These are phyloP conservation scores for Carposina sasakii DNA, from an alignment of 1,140 invertebrate species.

Conservation along the genomic window DNA sequence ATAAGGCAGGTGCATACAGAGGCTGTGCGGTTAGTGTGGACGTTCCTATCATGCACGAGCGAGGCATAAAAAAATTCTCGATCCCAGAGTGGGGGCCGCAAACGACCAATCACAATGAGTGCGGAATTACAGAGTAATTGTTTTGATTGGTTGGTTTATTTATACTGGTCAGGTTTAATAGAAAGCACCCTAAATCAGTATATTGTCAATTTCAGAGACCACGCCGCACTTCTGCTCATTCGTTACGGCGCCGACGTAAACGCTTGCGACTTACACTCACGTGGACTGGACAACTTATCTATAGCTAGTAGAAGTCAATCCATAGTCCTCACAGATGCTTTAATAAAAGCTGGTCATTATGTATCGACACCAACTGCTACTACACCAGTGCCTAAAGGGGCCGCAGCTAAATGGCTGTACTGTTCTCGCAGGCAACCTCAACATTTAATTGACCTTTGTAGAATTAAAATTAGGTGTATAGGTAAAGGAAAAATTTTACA, in stretches of 20 bases:
- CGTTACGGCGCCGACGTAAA: conserved; percentile 68
- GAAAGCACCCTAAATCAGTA: no score
- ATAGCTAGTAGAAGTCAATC: conserved; percentile 50
- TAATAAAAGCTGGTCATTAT: conserved; percentile 62
- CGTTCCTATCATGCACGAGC: no score
- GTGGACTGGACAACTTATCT: conserved; percentile 61
- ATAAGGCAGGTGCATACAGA: no score
- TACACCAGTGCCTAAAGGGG: conserved; percentile 23
- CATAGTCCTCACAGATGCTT: conserved; percentile 42
- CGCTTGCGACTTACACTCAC: conserved; percentile 51
- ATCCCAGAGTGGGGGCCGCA: no score
- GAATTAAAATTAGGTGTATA: conserved; percentile 45
- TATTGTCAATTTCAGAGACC: conserved; percentile 58
- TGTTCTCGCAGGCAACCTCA: conserved; percentile 40
- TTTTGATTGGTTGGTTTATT: no score
- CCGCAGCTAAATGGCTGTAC: conserved; percentile 38
- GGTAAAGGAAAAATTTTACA: conserved; percentile 35
- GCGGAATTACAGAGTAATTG: no score
- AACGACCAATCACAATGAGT: no score
- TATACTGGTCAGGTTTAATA: no score
- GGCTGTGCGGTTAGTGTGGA: no score
- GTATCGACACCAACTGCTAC: conserved; percentile 24
- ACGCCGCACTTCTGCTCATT: conserved; percentile 54
- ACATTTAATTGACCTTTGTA: conserved; percentile 45
- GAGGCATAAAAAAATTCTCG: no score